phyloP scores from a whole-genome alignment of 2,113 vertebrate species.

The Thomomys bottae region DNA sequence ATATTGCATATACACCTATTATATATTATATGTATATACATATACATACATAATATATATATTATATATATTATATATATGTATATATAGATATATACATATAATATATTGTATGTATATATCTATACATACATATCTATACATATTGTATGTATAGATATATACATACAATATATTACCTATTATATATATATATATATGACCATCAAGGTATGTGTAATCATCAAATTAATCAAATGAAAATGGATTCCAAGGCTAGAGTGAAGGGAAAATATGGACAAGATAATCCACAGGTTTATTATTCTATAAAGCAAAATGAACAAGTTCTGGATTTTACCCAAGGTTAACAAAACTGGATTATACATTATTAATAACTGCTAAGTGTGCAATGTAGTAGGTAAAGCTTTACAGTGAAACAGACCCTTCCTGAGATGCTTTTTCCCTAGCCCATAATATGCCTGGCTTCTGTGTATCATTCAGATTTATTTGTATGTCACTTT shows the following conservation, averaged over 20 bases:
- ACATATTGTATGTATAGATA: too few relatives aligned
- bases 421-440: not conserved
- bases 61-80: not conserved
- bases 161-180: too few relatives aligned
- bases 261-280: not conserved
- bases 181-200: too few relatives aligned
- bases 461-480: not conserved
- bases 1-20: too few relatives aligned
- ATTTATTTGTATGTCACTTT: constrained; percentile 41
- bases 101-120: too few relatives aligned
- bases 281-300: not conserved
- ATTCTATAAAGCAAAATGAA: not conserved
- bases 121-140: too few relatives aligned
- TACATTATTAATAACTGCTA: not conserved
- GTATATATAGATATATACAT: too few relatives aligned
- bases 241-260: not conserved
- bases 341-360: not conserved
- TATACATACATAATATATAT: not conserved
- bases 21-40: too few relatives aligned
- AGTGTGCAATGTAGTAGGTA: not conserved
- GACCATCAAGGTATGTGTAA: not conserved
- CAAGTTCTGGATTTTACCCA: not conserved
- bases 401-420: not conserved
- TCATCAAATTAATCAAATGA: not conserved
- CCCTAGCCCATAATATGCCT: not conserved